Conservation (phyloP, 2,797 vertebrate species). For the Tangara arthus region DNA sequence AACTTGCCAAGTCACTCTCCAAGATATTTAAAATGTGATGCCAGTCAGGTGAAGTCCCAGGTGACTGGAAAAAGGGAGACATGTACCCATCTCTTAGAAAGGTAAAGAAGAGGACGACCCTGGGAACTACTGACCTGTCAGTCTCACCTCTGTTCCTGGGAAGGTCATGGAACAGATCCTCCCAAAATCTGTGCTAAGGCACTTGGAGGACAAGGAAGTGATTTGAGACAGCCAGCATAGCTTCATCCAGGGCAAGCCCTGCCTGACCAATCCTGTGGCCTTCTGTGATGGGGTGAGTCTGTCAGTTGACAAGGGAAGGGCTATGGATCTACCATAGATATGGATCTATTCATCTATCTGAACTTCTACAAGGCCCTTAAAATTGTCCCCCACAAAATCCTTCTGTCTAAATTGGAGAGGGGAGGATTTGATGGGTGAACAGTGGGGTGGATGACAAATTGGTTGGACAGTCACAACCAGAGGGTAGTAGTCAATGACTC, state of each 20-base stretch:
- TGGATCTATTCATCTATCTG: neutral
- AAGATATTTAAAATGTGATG: neutral
- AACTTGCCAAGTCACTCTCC: neutral
- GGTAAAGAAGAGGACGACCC: no score
- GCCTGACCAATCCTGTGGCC: neutral
- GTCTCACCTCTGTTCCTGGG: neutral
- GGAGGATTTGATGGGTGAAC: neutral
- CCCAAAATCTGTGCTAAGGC: neutral
- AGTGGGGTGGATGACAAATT: neutral
- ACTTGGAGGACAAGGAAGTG: neutral
- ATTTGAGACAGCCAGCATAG: accelerated
- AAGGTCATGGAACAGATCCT: neutral
- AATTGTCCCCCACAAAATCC: neutral
- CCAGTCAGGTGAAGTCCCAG: neutral
- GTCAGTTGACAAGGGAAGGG: neutral
- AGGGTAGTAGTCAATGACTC: accelerated
- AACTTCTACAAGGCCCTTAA: neutral
- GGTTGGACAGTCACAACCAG: neutral
- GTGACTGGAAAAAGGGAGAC: neutral
- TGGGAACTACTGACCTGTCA: neutral
- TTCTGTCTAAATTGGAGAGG: neutral
- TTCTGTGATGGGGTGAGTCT: neutral
- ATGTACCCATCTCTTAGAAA: neutral
- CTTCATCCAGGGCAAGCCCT: neutral
- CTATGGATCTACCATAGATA: neutral